phyloP scores from a whole-genome alignment of 2,888 invertebrate genomes.

The Drosophila tripunctata region DNA sequence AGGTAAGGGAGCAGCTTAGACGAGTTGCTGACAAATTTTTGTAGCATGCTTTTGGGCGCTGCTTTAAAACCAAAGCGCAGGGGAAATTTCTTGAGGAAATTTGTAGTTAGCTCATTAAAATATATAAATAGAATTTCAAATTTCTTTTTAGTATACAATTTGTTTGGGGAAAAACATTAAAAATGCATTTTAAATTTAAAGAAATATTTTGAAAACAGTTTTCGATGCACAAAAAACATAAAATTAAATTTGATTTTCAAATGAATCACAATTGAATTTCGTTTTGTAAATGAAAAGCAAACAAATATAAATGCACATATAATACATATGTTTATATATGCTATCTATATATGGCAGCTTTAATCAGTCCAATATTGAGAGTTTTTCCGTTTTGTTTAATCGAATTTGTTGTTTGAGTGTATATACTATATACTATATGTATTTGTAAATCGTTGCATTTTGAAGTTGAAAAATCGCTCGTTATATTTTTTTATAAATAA shows the following conservation, averaged over 20 bases:
- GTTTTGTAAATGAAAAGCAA: conserved; percentile 52
- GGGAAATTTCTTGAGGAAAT: neutral
- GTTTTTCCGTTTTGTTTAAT: conserved; percentile 30
- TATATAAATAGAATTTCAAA: conserved; percentile 53
- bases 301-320: conserved; percentile 35
- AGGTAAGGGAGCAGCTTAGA: conserved; percentile 9
- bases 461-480: conserved; percentile 58
- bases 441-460: conserved; percentile 31
- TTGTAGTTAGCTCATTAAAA: too few species aligned
- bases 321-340: conserved; percentile 10
- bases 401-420: conserved; percentile 22
- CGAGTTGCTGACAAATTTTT: conserved; percentile 8
- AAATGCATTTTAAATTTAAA: conserved; percentile 16
- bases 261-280: conserved; percentile 72
- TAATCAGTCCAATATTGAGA: conserved; percentile 71
- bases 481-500: neutral
- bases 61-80: conserved; percentile 10
- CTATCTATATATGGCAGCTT: conserved; percentile 69
- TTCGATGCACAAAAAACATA: conserved; percentile 60
- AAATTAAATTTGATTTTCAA: conserved; percentile 75
- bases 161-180: conserved; percentile 10
- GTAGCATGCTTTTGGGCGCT: conserved; percentile 43
- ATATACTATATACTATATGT: conserved; percentile 8
- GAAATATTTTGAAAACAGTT: conserved; percentile 41
- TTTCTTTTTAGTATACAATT: conserved; percentile 52